These are phyloP conservation scores for Oceanodroma leucorhoa DNA, from an alignment of 2,797 vertebrate species.

Conservation along the genomic window DNA sequence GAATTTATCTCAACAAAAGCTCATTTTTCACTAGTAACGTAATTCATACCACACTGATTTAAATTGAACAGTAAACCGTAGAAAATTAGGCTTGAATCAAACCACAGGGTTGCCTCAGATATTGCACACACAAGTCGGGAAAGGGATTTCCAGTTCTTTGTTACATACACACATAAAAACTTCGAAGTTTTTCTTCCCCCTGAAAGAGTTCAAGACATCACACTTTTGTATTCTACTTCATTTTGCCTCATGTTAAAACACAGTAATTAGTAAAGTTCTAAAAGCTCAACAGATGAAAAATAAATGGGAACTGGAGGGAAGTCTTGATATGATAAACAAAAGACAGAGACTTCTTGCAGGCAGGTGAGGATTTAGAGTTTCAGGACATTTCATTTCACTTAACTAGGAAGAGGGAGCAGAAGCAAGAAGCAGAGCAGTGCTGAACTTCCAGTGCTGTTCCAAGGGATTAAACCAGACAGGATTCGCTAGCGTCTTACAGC, in stretches of 20 bases:
- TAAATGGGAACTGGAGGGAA: not conserved
- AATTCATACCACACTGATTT: not conserved
- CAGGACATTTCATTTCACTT: not conserved
- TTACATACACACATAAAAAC: not conserved
- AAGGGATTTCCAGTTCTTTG: not conserved
- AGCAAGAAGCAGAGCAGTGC: not conserved
- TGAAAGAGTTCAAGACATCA: not conserved
- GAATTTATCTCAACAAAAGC: constrained; percentile 38
- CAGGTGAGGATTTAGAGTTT: not conserved
- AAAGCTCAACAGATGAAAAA: not conserved
- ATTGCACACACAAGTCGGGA: not conserved
- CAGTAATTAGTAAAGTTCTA: not conserved
- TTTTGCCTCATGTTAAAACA: not conserved
- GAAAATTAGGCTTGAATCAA: not conserved
- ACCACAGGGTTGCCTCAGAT: not conserved
- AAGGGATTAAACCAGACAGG: not conserved
- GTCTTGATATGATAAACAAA: no score
- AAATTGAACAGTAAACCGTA: not conserved
- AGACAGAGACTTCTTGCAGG: not conserved
- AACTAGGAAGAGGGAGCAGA: not conserved
- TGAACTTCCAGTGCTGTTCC: not conserved
- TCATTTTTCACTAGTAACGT: constrained; percentile 4
- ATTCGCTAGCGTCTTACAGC: not conserved
- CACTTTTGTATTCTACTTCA: not conserved
- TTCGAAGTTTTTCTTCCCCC: not conserved